Evolutionary conservation across 2,113 vertebrate species (phyloP).

Genomic region (Gulo gulo): DNA sequence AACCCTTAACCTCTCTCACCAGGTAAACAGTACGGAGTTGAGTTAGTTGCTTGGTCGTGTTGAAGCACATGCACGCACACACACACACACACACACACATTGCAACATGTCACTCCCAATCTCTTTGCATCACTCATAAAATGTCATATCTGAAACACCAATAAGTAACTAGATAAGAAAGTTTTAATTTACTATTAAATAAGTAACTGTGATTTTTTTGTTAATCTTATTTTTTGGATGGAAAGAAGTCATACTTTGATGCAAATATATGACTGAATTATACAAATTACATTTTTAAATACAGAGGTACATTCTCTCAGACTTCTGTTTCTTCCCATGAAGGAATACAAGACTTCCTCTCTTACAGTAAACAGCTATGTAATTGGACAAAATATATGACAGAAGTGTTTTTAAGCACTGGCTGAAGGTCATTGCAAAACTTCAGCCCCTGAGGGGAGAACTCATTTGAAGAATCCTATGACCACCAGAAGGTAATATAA

Average conservation of each 20-base stretch:
- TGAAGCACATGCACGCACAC: neutral
- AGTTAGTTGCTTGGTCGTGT: neutral
- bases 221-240: neutral
- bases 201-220: neutral
- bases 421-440: neutral
- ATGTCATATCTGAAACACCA: neutral
- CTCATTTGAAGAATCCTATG: too few species aligned
- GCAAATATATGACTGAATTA: neutral
- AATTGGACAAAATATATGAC: neutral
- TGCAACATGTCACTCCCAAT: neutral
- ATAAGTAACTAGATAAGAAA: neutral
- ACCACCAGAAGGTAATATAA: neutral
- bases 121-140: neutral
- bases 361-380: neutral
- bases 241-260: neutral
- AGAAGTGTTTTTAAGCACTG: neutral
- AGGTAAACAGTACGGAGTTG: neutral
- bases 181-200: neutral
- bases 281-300: neutral
- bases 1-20: neutral
- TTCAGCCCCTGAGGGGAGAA: neutral
- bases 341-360: neutral
- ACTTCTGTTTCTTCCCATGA: neutral
- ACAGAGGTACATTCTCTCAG: neutral
- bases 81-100: neutral